A percentile compares a stretch with the other conserved stretches of the same genome.
Evolutionary conservation across 2,797 vertebrate species (phyloP).

Genomic region (Eremophila alpestris): DNA sequence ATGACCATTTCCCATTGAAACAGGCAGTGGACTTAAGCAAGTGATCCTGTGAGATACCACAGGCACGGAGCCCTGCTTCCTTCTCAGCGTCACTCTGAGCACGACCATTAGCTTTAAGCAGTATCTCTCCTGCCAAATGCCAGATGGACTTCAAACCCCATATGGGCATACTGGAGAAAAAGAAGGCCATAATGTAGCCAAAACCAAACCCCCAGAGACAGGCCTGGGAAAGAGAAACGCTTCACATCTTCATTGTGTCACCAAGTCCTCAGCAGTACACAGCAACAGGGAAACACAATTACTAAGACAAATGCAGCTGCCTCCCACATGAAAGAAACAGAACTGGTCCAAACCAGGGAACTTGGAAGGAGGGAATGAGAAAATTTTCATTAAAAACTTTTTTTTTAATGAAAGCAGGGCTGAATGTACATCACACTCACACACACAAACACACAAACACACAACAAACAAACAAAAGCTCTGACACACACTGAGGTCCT

Average conservation of each 20-base stretch:
- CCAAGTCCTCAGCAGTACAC: not conserved
- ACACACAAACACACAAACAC: not conserved
- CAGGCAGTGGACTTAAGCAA: not conserved
- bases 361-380: not conserved
- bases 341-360: slow-evolving; percentile 35
- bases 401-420: not conserved
- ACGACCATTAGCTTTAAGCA: not conserved
- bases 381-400: slow-evolving; percentile 8
- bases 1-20: not conserved
- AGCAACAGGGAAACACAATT: slow-evolving; percentile 49
- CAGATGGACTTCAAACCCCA: not conserved
- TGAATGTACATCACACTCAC: not conserved
- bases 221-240: not conserved
- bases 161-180: not conserved
- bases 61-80: not conserved
- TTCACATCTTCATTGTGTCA: slow-evolving; percentile 36
- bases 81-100: not conserved
- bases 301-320: slow-evolving; percentile 43
- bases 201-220: not conserved
- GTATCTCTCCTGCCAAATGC: not conserved
- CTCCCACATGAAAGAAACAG: slow-evolving; percentile 56
- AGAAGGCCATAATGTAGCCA: not conserved
- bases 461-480: slow-evolving; percentile 1
- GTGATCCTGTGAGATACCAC: not conserved
- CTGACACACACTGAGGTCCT: slow-evolving; percentile 10